Evolutionary conservation across 2,113 vertebrate genomes (phyloP).

Genomic region (Neogale vison): DNA sequence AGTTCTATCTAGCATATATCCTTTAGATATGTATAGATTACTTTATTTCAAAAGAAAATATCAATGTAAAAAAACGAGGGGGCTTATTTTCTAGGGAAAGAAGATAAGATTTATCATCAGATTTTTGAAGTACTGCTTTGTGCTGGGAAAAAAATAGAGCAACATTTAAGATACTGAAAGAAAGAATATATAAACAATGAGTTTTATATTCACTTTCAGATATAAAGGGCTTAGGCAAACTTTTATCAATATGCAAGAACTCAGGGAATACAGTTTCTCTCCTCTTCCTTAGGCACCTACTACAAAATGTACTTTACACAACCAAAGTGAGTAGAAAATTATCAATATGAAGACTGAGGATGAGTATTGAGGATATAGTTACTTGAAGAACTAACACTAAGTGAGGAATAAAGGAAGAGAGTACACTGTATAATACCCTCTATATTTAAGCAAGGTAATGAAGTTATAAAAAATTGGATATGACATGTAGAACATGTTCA

Average conservation of each 20-base stretch:
- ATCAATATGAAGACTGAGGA: background rate
- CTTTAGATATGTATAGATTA: background rate
- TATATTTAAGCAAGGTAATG: background rate
- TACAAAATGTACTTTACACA: background rate
- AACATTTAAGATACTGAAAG: background rate
- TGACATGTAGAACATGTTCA: background rate
- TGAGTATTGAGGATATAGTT: background rate
- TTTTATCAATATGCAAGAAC: background rate
- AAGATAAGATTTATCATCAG: background rate
- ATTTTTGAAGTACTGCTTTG: background rate
- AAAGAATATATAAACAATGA: background rate
- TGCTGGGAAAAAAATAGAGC: background rate
- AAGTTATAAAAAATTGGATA: background rate
- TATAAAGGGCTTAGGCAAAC: background rate
- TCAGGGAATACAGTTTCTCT: background rate
- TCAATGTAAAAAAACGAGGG: background rate
- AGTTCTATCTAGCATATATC: background rate
- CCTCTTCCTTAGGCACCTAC: background rate
- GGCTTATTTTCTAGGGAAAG: background rate
- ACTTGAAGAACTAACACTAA: background rate
- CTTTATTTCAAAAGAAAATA: background rate
- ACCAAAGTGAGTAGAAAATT: background rate
- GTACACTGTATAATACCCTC: background rate
- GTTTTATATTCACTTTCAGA: conserved; percentile 12
- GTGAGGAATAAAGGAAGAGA: background rate